Evolutionary conservation across 2,797 vertebrate genomes (phyloP), one percentile per base, ranked within the genome.

Genomic region (Urocyon cinereoargenteus): DNA sequence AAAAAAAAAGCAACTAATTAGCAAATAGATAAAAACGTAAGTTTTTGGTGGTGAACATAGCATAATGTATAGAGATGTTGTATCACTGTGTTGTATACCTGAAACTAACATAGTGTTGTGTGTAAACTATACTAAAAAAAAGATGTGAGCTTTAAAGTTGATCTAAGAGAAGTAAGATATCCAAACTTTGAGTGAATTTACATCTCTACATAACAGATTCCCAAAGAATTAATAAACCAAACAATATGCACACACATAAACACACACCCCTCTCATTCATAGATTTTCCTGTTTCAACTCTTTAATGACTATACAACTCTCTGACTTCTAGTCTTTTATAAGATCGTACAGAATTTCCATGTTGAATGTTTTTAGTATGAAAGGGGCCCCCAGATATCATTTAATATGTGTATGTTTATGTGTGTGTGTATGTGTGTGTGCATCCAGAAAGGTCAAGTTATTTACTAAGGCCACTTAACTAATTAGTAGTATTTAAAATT

Each of bases 361-460:
- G 51, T 78, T 72, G 49, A 92, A 93, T 36, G 18, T 78, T 93
- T 96, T 72, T 90, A 64, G 36, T 64, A 59, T 72, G 49, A 90
- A 91, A 93, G 15, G 15, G 13, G 1, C 26, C 36, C 62, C 9
- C 53, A 72, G 45, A 77, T 86, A 55, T 64, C 75, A 53, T 55
- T 92, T 79, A 73, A 53, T 45, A 26, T 66, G 26, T 70, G 3
- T 6, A 2, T 68, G 57, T 61, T 28, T 55, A 14, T 15, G 13
- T 55, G 12, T 12, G 4, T 16, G 9, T 1, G 31, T 36, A 15
- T 36, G 36, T 36, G 36, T 45, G 40, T 45, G 40, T 18, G 9
- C 6, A 87, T 70, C 11, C 26, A 88, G 24, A 84, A 49, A 79
- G 15, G 26, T 88, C 77, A 82, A 84, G n/a, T 84, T 78, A 57